Conservation (phyloP, 2,888 invertebrate species). For the Sinotaia quadrata region DNA sequence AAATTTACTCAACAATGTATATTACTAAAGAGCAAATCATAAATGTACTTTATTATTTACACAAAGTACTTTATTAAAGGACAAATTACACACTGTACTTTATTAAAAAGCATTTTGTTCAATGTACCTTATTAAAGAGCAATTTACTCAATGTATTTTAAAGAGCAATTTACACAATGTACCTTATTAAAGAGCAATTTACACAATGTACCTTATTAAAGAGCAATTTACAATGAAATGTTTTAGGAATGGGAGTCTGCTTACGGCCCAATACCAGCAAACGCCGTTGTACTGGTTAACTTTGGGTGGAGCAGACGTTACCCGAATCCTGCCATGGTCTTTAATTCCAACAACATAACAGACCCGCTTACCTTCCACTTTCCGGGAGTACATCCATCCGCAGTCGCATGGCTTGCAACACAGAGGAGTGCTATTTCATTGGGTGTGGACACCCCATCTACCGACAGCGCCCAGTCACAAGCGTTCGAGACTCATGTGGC, state of each 20-base stretch:
- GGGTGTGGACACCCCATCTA: constrained; percentile 80
- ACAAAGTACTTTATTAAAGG: background rate
- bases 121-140: too few species aligned
- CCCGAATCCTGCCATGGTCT: constrained; percentile 53
- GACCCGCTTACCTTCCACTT: constrained; percentile 44
- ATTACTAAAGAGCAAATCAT: too few species aligned
- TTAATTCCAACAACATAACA: constrained; percentile 39
- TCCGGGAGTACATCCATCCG: constrained; percentile 74
- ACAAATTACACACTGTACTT: too few species aligned
- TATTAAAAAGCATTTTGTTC: too few species aligned
- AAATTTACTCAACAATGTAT: too few species aligned
- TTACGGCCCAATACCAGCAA: constrained; percentile 71
- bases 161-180: too few species aligned
- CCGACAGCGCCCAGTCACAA: constrained; percentile 75
- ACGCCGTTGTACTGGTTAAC: constrained; percentile 73
- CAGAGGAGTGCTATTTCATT: constrained; percentile 74
- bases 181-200: too few species aligned
- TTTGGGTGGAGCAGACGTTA: constrained; percentile 71
- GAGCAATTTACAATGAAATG: constrained; percentile 9
- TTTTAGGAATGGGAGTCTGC: constrained; percentile 70
- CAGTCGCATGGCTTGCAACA: constrained; percentile 78
- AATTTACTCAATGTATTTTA: background rate
- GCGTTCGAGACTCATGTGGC: background rate
- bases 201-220: background rate
- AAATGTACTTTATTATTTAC: too few species aligned